These are phyloP conservation scores for Toxotes jaculatrix DNA, from an alignment of 2,113 vertebrate species.

Conservation along the genomic window DNA sequence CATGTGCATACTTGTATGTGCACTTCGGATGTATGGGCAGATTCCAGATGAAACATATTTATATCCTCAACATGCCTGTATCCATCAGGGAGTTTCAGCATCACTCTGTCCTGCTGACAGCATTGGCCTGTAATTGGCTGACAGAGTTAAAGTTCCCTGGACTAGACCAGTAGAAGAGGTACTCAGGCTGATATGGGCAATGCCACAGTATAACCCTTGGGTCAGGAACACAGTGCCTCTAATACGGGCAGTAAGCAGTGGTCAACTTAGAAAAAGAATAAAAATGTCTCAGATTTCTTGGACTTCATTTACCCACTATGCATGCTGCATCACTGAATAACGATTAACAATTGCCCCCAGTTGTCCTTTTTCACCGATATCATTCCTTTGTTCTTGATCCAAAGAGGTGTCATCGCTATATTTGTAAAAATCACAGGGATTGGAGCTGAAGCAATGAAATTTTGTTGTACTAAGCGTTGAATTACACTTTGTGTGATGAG, in stretches of 20 bases:
- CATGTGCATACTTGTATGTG: constrained; percentile 25
- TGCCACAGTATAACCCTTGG: neutral
- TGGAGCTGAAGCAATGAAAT: constrained; percentile 58
- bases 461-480: constrained; percentile 40
- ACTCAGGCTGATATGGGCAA: neutral
- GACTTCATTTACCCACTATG: neutral
- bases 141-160: constrained; percentile 58
- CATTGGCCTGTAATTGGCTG: constrained; percentile 59
- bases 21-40: constrained; percentile 50
- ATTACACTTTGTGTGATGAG: constrained; percentile 52
- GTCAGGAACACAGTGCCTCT: neutral
- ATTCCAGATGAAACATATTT: constrained; percentile 71
- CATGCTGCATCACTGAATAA: constrained; percentile 1
- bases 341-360: constrained; percentile 20
- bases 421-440: constrained; percentile 62
- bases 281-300: neutral
- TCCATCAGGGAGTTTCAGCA: constrained; percentile 61
- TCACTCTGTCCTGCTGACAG: constrained; percentile 67
- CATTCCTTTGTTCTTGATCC: constrained; percentile 57
- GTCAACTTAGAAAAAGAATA: neutral
- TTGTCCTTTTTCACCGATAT: constrained; percentile 40
- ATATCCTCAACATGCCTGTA: constrained; percentile 55
- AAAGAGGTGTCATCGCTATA: constrained; percentile 57
- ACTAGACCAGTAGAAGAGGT: constrained; percentile 14
- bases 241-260: neutral